phyloP scores from a whole-genome alignment of 2,113 vertebrate genomes.

The Leptodactylus fuscus region DNA sequence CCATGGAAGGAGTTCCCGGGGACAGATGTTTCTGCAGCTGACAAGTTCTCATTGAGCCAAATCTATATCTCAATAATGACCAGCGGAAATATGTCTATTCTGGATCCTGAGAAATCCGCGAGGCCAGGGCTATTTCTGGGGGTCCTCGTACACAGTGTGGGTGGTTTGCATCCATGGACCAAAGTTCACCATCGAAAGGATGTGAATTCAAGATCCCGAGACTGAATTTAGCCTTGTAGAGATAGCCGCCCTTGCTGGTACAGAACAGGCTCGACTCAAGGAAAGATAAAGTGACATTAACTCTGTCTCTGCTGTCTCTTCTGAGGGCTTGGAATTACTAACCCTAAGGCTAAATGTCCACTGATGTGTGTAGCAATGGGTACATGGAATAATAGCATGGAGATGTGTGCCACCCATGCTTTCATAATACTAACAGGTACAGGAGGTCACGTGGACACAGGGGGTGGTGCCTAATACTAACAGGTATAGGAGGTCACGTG shows the following conservation, averaged over 20 bases:
- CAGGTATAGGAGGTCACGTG: no score
- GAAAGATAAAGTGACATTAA: not conserved
- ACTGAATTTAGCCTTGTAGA: constrained; percentile 49
- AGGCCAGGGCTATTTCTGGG: constrained; percentile 66
- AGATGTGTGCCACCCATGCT: no score
- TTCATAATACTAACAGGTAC: no score
- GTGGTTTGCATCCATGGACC: constrained; percentile 61
- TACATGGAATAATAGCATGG: no score
- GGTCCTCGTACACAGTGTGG: constrained; percentile 64
- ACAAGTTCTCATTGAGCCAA: constrained; percentile 62
- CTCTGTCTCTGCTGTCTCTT: not conserved
- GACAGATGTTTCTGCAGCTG: constrained; percentile 65
- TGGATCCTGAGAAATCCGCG: constrained; percentile 66
- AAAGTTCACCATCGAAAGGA: constrained; percentile 52
- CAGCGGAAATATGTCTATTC: constrained; percentile 66
- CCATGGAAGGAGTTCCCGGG: constrained; percentile 61
- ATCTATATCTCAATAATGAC: constrained; percentile 63
- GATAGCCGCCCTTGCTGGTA: constrained; percentile 14
- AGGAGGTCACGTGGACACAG: no score
- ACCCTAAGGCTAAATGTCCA: not conserved
- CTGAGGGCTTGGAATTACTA: not conserved
- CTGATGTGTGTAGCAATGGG: no score
- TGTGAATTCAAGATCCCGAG: not conserved
- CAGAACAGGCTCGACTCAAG: constrained; percentile 22
- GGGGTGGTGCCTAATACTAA: no score